Conservation (phyloP, 2,888 invertebrate species). For the Nowickia ferox region DNA sequence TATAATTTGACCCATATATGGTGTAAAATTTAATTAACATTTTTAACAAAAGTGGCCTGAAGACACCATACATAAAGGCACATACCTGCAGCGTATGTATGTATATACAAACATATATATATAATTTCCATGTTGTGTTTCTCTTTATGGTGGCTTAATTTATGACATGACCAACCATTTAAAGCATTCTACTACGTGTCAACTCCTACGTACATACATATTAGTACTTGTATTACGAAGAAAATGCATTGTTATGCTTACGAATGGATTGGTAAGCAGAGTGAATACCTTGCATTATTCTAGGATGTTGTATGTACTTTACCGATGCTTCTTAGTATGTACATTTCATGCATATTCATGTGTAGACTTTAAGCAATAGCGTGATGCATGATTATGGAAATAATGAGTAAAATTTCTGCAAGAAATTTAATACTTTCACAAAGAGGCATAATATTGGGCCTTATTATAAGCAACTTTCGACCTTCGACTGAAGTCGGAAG, state of each 20-base stretch:
- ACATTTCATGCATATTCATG: constrained; percentile 7
- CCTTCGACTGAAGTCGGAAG: too few relatives aligned
- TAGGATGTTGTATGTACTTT: constrained; percentile 44
- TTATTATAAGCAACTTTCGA: too few relatives aligned
- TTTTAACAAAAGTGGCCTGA: constrained; percentile 37
- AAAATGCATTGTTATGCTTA: constrained; percentile 25
- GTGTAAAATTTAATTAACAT: constrained; percentile 64
- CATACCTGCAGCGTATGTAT: neutral
- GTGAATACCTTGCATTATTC: constrained; percentile 38
- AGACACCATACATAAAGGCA: neutral
- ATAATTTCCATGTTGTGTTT: neutral
- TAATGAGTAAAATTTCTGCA: neutral
- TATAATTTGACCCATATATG: constrained; percentile 60
- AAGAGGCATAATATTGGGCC: too few relatives aligned
- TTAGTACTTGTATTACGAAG: constrained; percentile 24
- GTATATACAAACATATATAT: neutral
- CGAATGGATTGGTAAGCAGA: constrained; percentile 44
- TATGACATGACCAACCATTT: constrained; percentile 51
- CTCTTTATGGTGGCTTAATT: constrained; percentile 42
- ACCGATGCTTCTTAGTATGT: constrained; percentile 13
- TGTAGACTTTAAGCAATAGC: neutral
- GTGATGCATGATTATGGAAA: neutral
- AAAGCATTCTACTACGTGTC: constrained; percentile 1
- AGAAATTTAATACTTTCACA: neutral
- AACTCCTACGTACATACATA: constrained; percentile 6